Evolutionary conservation across 2,797 vertebrate species (phyloP), one percentile per base, ranked within the genome.

Genomic region (Decapterus maruadsi): DNA sequence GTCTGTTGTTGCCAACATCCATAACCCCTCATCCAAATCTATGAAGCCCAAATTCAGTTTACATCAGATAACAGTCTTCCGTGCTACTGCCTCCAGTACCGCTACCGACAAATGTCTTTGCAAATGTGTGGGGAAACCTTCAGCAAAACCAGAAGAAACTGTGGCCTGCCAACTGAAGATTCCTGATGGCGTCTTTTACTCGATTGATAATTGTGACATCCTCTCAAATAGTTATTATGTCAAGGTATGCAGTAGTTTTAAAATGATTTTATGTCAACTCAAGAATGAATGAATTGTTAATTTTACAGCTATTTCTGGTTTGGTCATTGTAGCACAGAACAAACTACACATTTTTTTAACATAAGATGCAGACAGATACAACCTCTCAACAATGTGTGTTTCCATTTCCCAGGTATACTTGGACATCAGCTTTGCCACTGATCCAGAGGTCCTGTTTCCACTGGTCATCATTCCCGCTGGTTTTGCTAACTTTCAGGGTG

Each of bases 11-110:
- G 96, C 95, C 70, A 94, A 96, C 84, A 93, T 98, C 90, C 90
- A 95, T 74, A 99, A 98, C 71, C 94, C 94, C 77, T 97, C 97
- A 58, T 97, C 97, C 86, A 96, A 96, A 78, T 46, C 83, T 11
- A 66, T 90, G 94, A 90, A 83, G 94, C 91, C 96, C 91, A 96
- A 97, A 94, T 95, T 96, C 94, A 93, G 88, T 86, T 87, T 98
- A 70, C 84, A 90, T 75, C 94, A 96, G 93, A 94, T 57, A 63
- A 93, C 86, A 68, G 91, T 92, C 68, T 97, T 95, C 81, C 90
- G 84, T 57, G 96, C 96, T 76, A 77, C 88, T 82, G 79, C 80
- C 63, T 91, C 92, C 88, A 92, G 85, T 64, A 95, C 95, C 17
- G 73, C 74, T 81, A 82, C 77, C 0, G 86, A 79, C 19, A 87